Conservation (phyloP, 2,113 vertebrate genomes). For the Aspidoscelis tigris region DNA sequence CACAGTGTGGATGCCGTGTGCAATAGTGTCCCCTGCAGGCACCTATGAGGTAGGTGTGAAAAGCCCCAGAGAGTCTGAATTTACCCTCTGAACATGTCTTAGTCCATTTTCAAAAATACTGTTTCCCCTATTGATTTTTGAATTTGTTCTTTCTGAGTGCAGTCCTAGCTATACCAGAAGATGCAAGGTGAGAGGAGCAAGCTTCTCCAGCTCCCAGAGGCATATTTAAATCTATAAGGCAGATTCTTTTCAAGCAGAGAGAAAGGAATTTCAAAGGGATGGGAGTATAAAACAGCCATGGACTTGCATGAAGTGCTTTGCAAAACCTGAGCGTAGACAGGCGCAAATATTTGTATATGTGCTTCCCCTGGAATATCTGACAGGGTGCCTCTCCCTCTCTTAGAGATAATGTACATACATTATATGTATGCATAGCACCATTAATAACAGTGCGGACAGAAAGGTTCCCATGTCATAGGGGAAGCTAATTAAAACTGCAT, state of each 20-base stretch:
- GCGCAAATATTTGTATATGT: not conserved
- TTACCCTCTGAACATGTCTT: slow-evolving; percentile 22
- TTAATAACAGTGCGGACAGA: no score
- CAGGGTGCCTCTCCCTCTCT: not conserved
- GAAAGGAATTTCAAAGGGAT: not conserved
- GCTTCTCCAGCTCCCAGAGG: not conserved
- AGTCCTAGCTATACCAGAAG: not conserved
- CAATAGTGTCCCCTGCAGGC: no score
- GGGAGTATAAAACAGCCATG: not conserved
- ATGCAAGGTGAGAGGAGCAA: not conserved
- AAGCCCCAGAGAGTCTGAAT: slow-evolving; percentile 13
- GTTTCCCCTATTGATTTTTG: slow-evolving; percentile 4
- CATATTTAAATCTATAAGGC: not conserved
- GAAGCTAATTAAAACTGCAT: no score
- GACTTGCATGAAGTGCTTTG: not conserved
- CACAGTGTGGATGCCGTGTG: no score
- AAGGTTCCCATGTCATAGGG: no score
- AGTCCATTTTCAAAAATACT: slow-evolving; percentile 16
- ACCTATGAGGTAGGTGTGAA: no score
- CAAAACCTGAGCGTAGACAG: not conserved
- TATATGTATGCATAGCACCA: no score
- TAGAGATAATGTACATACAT: not conserved
- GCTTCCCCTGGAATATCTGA: not conserved
- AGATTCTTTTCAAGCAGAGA: not conserved
- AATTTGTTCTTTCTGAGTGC: slow-evolving; percentile 21